Base-by-base conservation (phyloP, 2,888 invertebrate genomes). In the Iphiclides podalirius region DNA sequence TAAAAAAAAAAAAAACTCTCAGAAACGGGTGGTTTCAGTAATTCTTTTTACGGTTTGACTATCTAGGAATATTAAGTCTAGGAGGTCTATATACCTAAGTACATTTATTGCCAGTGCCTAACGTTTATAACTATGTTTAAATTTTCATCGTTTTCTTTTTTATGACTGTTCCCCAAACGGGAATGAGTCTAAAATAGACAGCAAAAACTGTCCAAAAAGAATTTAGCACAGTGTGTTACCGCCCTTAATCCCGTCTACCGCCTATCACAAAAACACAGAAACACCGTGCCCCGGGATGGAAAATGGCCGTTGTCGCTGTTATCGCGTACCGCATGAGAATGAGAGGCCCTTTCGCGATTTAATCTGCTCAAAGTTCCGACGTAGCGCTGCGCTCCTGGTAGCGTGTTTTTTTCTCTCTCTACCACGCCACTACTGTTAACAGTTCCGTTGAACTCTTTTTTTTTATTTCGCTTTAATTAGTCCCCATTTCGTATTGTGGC, bases 301-400 rank as follows among this genome's bases (percentile, higher is more conserved):
- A 70, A 68, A 67, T 61, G 60, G 60, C 63, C 66, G 54, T 47
- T 47, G 60, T 61, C 60, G 58, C 31, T 67, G 68, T 70, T 73
- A 74, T 71, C 72, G 68, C 67, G 64, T 60, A 46, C 57, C 62
- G 72, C 68, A 75, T 69, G 68, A 65, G 68, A 72, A 76, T 66
- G 68, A 64, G 66, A 64, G 66, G 63, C 60, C 63, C 71, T 75
- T 43, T 72, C 72, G 67, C 73, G 75, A 79, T 80, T 68, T 73
- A 73, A 81, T 81, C 76, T 73, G 59, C 55, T 64, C 66, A 67
- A 67, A 74, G 70, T 70, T 72, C 59, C 62, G 55, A 59, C 55
- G 59, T 60, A 60, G 49, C 54, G 63, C 60, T 77, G 68, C 55
- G 50, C 44, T 63, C 69, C 70, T 72, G 55, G 70, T 79, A 69